Evolutionary conservation across 2,113 vertebrate species (phyloP).

Genomic region (Athene noctua): DNA sequence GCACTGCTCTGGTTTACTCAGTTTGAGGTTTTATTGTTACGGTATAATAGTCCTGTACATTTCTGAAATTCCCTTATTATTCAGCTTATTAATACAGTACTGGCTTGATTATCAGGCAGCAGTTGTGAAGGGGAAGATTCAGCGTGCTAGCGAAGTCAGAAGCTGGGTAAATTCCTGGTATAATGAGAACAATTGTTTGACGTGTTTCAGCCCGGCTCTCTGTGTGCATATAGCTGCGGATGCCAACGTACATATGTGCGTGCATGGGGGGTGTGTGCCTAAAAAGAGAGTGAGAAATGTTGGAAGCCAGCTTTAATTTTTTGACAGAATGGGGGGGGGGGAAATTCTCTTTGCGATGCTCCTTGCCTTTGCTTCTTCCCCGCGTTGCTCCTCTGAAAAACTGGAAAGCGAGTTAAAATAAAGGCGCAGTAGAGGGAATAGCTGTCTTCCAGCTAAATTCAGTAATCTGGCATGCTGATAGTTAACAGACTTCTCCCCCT

Average conservation of each 20-base stretch:
- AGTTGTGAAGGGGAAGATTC: slow-evolving; percentile 84
- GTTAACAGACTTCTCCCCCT: slow-evolving; percentile 83
- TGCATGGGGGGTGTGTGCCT: background rate
- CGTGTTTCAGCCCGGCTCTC: slow-evolving; percentile 44
- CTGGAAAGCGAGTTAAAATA: slow-evolving; percentile 47
- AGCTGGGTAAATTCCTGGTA: slow-evolving; percentile 80
- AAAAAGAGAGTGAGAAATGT: slow-evolving; percentile 40
- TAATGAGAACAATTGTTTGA: slow-evolving; percentile 75
- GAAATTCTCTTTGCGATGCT: background rate
- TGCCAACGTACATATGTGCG: slow-evolving; percentile 33
- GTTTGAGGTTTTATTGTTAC: slow-evolving; percentile 97
- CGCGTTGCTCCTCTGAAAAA: background rate
- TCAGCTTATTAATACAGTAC: slow-evolving; percentile 97
- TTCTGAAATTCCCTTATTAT: slow-evolving; percentile 99
- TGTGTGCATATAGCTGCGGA: slow-evolving; percentile 4
- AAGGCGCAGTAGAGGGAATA: slow-evolving; percentile 52
- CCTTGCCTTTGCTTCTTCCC: background rate
- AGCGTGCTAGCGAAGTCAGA: slow-evolving; percentile 83
- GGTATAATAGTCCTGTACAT: slow-evolving; percentile 96
- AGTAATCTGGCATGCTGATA: slow-evolving; percentile 81
- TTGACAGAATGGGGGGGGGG: background rate
- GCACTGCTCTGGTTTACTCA: slow-evolving; percentile 87
- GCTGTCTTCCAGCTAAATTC: slow-evolving; percentile 70
- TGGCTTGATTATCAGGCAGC: slow-evolving; percentile 91
- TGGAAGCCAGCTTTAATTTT: slow-evolving; percentile 22